phyloP scores from a whole-genome alignment of 2,113 vertebrate genomes.

The Furnarius figulus region DNA sequence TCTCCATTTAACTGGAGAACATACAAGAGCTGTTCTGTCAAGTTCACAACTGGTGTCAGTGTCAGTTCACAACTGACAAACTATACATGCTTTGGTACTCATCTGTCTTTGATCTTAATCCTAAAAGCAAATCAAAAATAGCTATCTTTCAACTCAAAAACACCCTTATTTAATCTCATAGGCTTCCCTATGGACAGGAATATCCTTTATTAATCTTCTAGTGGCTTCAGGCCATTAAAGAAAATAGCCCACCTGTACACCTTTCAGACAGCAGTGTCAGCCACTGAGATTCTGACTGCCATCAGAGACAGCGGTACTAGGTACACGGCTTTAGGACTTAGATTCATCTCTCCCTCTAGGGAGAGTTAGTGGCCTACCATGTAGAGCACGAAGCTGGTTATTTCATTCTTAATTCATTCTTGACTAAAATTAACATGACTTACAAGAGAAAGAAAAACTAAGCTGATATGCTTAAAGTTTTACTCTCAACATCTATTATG shows the following conservation, averaged over 20 bases:
- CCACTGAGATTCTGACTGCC: not conserved
- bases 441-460: not conserved
- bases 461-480: not conserved
- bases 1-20: not conserved
- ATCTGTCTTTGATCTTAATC: not conserved
- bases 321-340: not conserved
- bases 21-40: not conserved
- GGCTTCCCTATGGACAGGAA: not conserved
- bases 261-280: not conserved
- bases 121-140: not conserved
- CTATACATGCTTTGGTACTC: not conserved
- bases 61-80: not conserved
- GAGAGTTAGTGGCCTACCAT: not conserved
- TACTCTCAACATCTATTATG: not conserved
- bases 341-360: not conserved
- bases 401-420: not conserved
- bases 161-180: not conserved
- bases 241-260: not conserved
- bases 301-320: not conserved
- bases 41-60: no score
- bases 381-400: not conserved
- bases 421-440: not conserved
- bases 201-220: not conserved
- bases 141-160: not conserved
- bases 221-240: not conserved